Evolutionary conservation across 2,888 invertebrate species (phyloP).

Genomic region (Lasioglossum marginatum): DNA sequence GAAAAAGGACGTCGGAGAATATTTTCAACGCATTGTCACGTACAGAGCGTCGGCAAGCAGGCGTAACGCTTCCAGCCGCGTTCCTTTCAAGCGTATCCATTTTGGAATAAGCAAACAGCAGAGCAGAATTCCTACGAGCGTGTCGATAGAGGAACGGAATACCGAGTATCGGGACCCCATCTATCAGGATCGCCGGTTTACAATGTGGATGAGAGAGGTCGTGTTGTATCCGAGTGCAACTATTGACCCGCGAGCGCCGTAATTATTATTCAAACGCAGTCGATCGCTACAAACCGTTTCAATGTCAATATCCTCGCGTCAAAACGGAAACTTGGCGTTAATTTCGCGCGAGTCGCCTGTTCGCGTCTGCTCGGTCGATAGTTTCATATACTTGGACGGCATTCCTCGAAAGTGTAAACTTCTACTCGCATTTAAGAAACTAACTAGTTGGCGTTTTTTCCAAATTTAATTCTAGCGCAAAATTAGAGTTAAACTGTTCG

Average conservation of each 20-base stretch:
- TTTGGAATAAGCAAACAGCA: constrained; percentile 32
- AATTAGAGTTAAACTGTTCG: background rate
- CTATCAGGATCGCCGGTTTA: constrained; percentile 36
- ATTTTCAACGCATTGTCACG: constrained; percentile 20
- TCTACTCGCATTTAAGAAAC: background rate
- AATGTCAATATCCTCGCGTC: background rate
- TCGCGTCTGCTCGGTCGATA: background rate
- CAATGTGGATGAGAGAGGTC: constrained; percentile 33
- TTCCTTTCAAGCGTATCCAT: constrained; percentile 21
- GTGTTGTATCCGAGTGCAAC: constrained; percentile 24
- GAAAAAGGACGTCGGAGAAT: background rate
- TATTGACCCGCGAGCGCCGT: constrained; percentile 47
- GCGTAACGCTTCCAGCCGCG: background rate
- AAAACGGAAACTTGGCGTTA: background rate
- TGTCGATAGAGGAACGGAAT: constrained; percentile 29
- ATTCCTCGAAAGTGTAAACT: background rate
- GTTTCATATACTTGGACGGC: too few species aligned
- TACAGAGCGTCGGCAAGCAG: background rate
- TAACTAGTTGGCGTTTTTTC: background rate
- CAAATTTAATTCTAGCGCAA: background rate
- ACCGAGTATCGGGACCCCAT: constrained; percentile 43
- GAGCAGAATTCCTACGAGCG: constrained; percentile 24
- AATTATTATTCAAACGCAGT: constrained; percentile 46
- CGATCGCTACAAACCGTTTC: constrained; percentile 14
- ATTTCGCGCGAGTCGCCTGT: background rate